A percentile compares a stretch with the other conserved stretches of the same genome.
These are phyloP conservation scores for Equus przewalskii DNA, from an alignment of 2,113 vertebrate species.

Conservation along the genomic window DNA sequence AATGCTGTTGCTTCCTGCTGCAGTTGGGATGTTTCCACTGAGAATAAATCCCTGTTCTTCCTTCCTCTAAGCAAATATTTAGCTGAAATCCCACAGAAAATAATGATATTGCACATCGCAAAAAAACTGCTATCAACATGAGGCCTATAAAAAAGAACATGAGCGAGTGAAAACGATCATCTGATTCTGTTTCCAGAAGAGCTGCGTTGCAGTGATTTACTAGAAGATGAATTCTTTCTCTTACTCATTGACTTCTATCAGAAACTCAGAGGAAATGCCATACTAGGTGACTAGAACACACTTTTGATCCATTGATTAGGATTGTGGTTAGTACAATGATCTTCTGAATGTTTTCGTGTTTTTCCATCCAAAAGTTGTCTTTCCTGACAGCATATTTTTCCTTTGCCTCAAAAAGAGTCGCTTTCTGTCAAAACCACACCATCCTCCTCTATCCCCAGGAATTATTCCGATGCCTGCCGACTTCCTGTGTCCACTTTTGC, in stretches of 20 bases:
- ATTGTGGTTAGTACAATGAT: neutral
- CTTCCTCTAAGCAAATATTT: neutral
- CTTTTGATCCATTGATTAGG: neutral
- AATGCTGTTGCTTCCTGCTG: neutral
- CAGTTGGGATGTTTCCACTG: neutral
- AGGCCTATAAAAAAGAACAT: neutral
- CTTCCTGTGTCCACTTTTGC: neutral
- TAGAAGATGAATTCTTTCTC: neutral
- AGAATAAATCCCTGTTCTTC: neutral
- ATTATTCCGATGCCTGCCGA: neutral
- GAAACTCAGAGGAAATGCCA: neutral
- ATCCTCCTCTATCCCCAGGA: neutral
- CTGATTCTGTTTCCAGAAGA: neutral
- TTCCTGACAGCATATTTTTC: neutral
- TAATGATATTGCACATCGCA: neutral
- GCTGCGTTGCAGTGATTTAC: neutral
- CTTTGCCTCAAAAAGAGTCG: neutral
- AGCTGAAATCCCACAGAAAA: neutral
- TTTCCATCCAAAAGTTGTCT: neutral
- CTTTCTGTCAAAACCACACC: neutral
- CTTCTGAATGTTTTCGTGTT: neutral
- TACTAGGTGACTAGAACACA: neutral
- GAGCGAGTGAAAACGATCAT: neutral
- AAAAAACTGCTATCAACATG: neutral
- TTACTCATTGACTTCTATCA: neutral